Evolutionary conservation across 2,888 invertebrate genomes (phyloP).

Genomic region (Neoascia interrupta): DNA sequence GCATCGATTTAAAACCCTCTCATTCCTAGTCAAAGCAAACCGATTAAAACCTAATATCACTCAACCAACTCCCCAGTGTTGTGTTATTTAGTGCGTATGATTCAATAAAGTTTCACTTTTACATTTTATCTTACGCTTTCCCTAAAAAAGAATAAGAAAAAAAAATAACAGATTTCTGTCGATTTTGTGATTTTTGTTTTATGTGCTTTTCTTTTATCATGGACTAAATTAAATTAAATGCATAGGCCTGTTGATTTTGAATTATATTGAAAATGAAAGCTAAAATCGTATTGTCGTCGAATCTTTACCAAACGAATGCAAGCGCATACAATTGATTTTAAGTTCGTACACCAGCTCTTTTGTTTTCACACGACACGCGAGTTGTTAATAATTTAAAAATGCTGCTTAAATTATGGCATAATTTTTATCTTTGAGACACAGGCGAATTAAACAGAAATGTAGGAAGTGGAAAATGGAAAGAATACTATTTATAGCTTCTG

Average conservation of each 20-base stretch:
- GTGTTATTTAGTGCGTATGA: constrained; percentile 57
- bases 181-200: constrained; percentile 6
- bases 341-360: constrained; percentile 29
- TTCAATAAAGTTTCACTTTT: constrained; percentile 66
- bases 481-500: too few species aligned
- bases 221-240: too few species aligned
- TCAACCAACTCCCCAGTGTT: constrained; percentile 4
- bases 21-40: constrained; percentile 45
- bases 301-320: too few species aligned
- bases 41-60: constrained; percentile 22
- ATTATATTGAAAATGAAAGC: constrained; percentile 19
- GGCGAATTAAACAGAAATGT: too few species aligned
- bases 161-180: not conserved
- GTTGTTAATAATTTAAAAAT: too few species aligned
- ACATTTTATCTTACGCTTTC: constrained; percentile 47
- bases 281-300: constrained; percentile 8
- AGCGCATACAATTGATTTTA: too few species aligned
- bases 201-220: too few species aligned
- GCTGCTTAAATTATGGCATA: too few species aligned
- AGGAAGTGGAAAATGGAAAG: too few species aligned
- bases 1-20: constrained; percentile 30
- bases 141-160: constrained; percentile 16
- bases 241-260: not conserved
- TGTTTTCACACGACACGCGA: too few species aligned
- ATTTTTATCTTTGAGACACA: too few species aligned